These are phyloP conservation scores for Melanotaenia maccullochi DNA, from an alignment of 2,797 vertebrate genomes.

Conservation along the genomic window DNA sequence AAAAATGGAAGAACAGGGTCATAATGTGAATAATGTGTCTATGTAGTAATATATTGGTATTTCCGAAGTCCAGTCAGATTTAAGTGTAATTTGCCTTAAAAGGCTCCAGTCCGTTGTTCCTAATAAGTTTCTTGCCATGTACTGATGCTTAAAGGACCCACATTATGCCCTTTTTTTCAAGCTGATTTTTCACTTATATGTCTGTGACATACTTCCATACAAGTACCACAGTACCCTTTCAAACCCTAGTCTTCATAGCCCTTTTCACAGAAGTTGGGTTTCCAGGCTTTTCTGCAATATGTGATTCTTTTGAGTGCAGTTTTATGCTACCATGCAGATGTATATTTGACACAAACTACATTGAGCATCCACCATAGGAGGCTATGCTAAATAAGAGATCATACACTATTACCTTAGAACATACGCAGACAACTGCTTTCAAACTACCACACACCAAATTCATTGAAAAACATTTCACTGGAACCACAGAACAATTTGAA, in stretches of 20 bases:
- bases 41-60: no score
- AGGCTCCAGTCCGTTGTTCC: neutral
- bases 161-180: neutral
- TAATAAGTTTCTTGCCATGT: no score
- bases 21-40: no score
- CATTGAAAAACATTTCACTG: neutral
- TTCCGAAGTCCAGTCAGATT: neutral
- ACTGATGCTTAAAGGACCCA: no score
- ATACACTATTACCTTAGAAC: neutral
- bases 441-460: neutral
- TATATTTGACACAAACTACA: neutral
- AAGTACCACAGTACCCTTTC: neutral
- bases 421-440: neutral
- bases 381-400: neutral
- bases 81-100: neutral
- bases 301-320: neutral
- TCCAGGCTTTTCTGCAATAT: neutral
- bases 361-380: neutral
- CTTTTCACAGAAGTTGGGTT: neutral
- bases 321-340: neutral
- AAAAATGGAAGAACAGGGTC: slow-evolving; percentile 10
- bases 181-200: neutral
- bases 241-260: neutral
- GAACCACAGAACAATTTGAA: neutral
- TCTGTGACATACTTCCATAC: neutral